These are phyloP conservation scores for Merodon equestris DNA, from an alignment of 2,888 invertebrate species.

Conservation along the genomic window DNA sequence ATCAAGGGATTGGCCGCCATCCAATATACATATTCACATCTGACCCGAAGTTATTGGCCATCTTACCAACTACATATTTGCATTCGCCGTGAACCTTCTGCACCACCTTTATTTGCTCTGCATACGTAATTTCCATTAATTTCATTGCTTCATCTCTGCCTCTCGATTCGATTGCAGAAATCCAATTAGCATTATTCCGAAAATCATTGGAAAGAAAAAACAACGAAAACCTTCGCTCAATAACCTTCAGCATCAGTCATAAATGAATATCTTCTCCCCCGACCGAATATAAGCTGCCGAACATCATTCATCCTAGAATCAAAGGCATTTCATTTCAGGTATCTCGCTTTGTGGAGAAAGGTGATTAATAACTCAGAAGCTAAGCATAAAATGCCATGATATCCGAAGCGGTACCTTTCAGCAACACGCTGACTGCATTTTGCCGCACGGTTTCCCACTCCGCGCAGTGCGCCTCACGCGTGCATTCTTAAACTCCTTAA, in stretches of 20 bases:
- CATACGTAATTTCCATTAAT: conserved; percentile 18
- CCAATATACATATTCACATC: too few relatives aligned
- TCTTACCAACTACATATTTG: too few relatives aligned
- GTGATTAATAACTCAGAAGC: conserved; percentile 53
- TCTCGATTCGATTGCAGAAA: neutral
- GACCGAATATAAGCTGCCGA: too few relatives aligned
- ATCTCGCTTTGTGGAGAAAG: neutral
- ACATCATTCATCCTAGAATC: too few relatives aligned
- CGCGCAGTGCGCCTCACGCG: conserved; percentile 22
- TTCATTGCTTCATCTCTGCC: neutral
- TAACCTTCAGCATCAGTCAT: conserved; percentile 37
- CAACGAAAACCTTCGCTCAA: conserved; percentile 35
- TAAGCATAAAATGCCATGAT: conserved; percentile 50
- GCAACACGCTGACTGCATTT: conserved; percentile 36
- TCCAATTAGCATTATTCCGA: conserved; percentile 6
- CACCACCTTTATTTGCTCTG: conserved; percentile 18
- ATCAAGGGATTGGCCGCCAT: too few relatives aligned
- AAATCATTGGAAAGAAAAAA: conserved; percentile 9
- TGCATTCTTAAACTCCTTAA: conserved; percentile 25
- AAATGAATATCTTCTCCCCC: too few relatives aligned
- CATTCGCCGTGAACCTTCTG: too few relatives aligned
- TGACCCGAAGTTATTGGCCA: too few relatives aligned
- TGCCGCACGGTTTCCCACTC: conserved; percentile 57
- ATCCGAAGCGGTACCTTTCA: conserved; percentile 52
- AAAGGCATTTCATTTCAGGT: conserved; percentile 12